Conservation (phyloP, 2,113 vertebrate species). For the Corythornis vintsioides region DNA sequence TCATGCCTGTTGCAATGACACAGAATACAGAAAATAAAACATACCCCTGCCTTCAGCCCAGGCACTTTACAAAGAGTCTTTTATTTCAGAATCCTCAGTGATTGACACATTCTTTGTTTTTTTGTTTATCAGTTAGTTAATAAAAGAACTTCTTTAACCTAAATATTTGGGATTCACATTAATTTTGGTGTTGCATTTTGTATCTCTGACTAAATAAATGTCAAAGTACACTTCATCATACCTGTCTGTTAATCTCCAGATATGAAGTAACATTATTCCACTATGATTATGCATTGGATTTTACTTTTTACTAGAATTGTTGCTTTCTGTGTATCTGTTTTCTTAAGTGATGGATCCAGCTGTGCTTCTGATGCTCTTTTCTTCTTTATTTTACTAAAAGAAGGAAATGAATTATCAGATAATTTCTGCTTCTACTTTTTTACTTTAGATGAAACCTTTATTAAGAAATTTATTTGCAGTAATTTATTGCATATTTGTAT, state of each 20-base stretch:
- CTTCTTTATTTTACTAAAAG: background rate
- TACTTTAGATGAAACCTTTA: background rate
- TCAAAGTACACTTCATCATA: background rate
- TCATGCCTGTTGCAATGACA: background rate
- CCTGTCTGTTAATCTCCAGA: background rate
- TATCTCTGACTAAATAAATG: background rate
- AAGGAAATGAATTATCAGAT: background rate
- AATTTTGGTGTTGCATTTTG: background rate
- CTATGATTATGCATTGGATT: background rate
- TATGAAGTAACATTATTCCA: background rate
- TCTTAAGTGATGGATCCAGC: background rate
- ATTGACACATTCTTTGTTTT: background rate
- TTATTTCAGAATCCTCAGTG: background rate
- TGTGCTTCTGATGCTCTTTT: background rate
- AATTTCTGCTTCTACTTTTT: background rate
- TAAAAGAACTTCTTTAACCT: background rate
- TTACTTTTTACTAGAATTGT: background rate
- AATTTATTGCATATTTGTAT: background rate
- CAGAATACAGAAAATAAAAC: background rate
- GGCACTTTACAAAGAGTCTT: background rate
- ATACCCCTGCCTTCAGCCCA: background rate
- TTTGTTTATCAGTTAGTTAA: background rate
- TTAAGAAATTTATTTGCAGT: background rate
- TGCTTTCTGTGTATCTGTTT: background rate
- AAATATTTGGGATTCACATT: background rate